Percentiles rank a stretch among this genome's conserved stretches.
Evolutionary conservation across 1,140 invertebrate genomes (phyloP).

Genomic region (Drosophila asahinai): DNA sequence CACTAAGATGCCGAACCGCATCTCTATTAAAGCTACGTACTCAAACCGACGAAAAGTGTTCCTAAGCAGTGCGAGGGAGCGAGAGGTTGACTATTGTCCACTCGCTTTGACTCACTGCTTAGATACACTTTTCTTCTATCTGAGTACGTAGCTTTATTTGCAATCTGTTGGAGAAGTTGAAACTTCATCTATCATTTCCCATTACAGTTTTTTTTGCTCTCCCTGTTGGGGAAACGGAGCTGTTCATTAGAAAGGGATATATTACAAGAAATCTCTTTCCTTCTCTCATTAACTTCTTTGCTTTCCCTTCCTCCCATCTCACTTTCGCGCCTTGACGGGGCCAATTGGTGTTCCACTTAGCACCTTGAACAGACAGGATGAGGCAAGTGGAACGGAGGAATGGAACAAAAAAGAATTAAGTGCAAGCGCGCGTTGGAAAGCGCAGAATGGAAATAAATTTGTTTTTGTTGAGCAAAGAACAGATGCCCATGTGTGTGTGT

Average conservation of each 20-base stretch:
- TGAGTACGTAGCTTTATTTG: no score
- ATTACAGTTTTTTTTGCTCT: no score
- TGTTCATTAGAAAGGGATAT: conserved; percentile 31
- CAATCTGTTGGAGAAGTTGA: conserved; percentile 1
- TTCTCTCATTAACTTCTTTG: conserved; percentile 19
- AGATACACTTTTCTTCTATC: no score
- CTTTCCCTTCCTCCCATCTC: neutral
- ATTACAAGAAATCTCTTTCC: conserved; percentile 32
- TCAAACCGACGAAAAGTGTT: no score
- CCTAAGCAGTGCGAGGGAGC: no score
- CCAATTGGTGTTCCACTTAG: conserved; percentile 58
- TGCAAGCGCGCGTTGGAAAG: conserved; percentile 38
- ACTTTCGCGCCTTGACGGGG: conserved; percentile 37
- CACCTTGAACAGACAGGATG: conserved; percentile 45
- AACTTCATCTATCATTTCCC: neutral
- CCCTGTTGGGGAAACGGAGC: conserved; percentile 4
- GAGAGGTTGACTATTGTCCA: no score
- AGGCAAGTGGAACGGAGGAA: neutral
- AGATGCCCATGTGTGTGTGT: conserved; percentile 16
- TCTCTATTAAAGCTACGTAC: no score
- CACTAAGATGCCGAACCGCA: no score
- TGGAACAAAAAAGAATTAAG: conserved; percentile 44
- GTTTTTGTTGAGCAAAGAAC: conserved; percentile 26
- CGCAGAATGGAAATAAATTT: conserved; percentile 70
- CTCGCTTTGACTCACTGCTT: no score